Base-by-base conservation (phyloP, 2,797 vertebrate species). In the Margarornis squamiger region DNA sequence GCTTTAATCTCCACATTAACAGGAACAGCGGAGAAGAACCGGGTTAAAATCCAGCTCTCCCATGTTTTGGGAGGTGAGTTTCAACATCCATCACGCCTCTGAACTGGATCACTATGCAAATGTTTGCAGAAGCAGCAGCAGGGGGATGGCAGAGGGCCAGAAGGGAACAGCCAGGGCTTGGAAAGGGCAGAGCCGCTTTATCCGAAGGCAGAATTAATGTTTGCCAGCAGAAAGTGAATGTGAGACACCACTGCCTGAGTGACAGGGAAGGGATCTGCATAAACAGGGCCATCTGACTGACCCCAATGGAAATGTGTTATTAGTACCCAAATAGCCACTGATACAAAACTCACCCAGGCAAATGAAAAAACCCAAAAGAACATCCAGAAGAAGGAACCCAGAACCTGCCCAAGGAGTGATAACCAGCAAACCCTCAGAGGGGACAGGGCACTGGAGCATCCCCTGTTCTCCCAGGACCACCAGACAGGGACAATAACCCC, bases 81-180 rank as follows among this genome's bases (percentile, higher is more conserved):
- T 80, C 58, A 78, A 70, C 70, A 75, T 68, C 66, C 58, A 39
- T 58, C 88, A 48, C 1, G 0, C 21, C 86, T 49, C 80, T 86
- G 65, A 82, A 52, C 77, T 38, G 66, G 68, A 86, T 92, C 68
- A 4, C 92, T 90, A 62, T 32, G 66, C 82, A 95, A 92, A 92
- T 67, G 72, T 90, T 86, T 90, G 95, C 73, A 95, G 38, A 84
- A 86, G 72, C 85, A 95, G 82, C 46, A 77, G 82, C 58, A 93
- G 22, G 13, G 77, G 43, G 58, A 43, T 86, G 93, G 94, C 95
- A 95, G 38, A 91, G 14, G 65, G 88, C 91, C 96, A 96, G 65
- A 58, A 91, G 62, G 38, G 59, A 86, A 72, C 34, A 83, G 72
- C 17, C 68, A 68, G 79, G 54, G 72, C 57, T 54, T 10, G 49